Percentiles rank a stretch among this genome's conserved stretches.
Conservation (phyloP, 2,797 vertebrate genomes). For the Benthosema pterotum region DNA sequence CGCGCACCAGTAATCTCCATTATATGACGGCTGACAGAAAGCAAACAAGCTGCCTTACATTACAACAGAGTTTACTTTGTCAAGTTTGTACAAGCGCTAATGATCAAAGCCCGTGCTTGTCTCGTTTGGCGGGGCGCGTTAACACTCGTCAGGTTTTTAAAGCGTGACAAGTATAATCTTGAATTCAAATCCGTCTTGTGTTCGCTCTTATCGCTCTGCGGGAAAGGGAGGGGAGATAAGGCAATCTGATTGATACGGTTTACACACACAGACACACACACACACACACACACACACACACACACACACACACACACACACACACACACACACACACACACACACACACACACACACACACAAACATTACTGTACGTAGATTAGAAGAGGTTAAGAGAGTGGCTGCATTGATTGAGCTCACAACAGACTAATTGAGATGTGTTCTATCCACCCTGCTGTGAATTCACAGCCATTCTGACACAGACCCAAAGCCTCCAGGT, state of each 20-base stretch:
- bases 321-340: conserved; percentile 7
- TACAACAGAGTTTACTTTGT: too few relatives aligned
- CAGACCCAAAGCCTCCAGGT: conserved; percentile 56
- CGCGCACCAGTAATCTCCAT: neutral
- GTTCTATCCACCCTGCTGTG: conserved; percentile 60
- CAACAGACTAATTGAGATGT: conserved; percentile 66
- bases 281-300: neutral
- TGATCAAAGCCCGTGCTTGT: neutral
- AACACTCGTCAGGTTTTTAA: neutral
- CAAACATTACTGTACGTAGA: too few relatives aligned
- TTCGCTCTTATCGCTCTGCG: conserved; percentile 42
- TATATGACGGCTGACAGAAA: conserved; percentile 1
- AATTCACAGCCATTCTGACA: conserved; percentile 61
- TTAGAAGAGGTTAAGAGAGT: conserved; percentile 27
- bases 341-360: neutral
- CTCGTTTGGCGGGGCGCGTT: conserved; percentile 7
- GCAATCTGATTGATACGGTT: conserved; percentile 57
- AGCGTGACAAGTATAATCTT: conserved; percentile 49
- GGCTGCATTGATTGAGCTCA: conserved; percentile 54
- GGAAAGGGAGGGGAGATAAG: conserved; percentile 60
- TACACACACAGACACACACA: conserved; percentile 16
- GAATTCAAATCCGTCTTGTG: conserved; percentile 42
- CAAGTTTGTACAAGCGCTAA: too few relatives aligned
- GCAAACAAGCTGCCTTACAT: neutral
- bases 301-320: conserved; percentile 11